Base-by-base conservation (phyloP, 2,113 vertebrate species). In the Calonectris borealis region DNA sequence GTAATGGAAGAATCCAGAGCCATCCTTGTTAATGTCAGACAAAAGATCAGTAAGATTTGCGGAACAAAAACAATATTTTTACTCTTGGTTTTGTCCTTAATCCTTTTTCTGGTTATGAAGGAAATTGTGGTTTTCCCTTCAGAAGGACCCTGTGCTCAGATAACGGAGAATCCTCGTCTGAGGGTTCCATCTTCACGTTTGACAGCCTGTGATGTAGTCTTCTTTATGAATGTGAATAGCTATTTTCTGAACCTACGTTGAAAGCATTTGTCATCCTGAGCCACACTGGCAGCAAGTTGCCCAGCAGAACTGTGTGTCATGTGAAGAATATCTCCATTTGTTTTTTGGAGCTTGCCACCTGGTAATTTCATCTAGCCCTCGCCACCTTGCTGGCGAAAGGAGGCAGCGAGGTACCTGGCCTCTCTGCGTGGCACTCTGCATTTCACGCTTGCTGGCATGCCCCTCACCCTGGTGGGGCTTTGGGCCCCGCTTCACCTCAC, bases 221-320 rank as follows among this genome's bases (percentile, higher is more conserved):
- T 49, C 60, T 46, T 62, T 29, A 16, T 7, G 27, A 38, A 54
- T 11, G 3, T 6, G 29, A 52, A 17, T 20, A 25, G 29, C 22
- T 6, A 7, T 27, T 44, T 71, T n/a, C 26, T 18, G 36, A 62
- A 24, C 18, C 11, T 13, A 9, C 0, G 1, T 5, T 13, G 49
- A 32, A 13, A 4, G 21, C 8, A 3, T 65, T 51, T 71, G 42
- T 64, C 42, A 42, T 7, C 49, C 57, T 13, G 32, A 51, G 48
- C 40, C 55, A 34, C 40, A 7, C 19, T 4, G 34, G 46, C 71
- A 61, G 27, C 25, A 11, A 4, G 40, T 20, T 77, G 19, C 34
- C 16, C 22, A 27, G 64, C 15, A 62, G 71, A 48, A 48, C 40
- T 3, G 5, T 2, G 8, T 18, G 48, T 38, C 0, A 0, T 27